Evolutionary conservation across 2,113 vertebrate species (phyloP), one percentile per base, ranked within the genome.

Genomic region (Hippocampus mohnikei): DNA sequence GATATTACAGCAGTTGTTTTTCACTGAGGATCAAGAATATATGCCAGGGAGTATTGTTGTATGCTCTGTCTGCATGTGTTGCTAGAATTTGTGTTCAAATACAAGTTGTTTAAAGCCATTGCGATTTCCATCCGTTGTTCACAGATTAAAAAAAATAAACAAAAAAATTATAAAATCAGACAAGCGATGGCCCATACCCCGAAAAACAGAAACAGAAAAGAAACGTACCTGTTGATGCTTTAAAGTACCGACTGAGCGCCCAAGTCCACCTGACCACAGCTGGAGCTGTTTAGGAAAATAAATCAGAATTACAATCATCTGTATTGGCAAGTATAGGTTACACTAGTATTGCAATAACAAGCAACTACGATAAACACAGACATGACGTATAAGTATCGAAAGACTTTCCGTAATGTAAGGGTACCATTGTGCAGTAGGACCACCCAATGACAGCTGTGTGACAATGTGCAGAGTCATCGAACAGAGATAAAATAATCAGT

Each of bases 221-320:
- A 6, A 70, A 18, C 72, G 81, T 72, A 93, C 91, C 10, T 78
- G 48, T 48, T 81, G 60, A 37, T 71, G 68, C 79, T 85, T 81
- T 67, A 93, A 84, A 13, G 70, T n/a, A 1, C 81, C 69, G 10
- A 87, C 66, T 29, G 84, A 87, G 3, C 58, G 80, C 13, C 95
- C 94, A 4, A 95, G 92, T 82, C 90, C 93, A 1, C 93, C 94
- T 10, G 93, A 93, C 93, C 94, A 96, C 53, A 97, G 83, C 55
- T 94, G 91, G 55, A 95, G 90, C 94, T 96, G 83, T 70, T 79
- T 50, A 0, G 67, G n/a, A 46, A 46, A 44, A 77, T 46, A 1
- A 82, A 37, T 37, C 33, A 37, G 33, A 37, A 20, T n/a, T 37
- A 12, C 20, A 42, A 29, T 42, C 18, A 15, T 48, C 8, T 27